A percentile compares a stretch with the other conserved stretches of the same genome.
These are phyloP conservation scores for Tachina grossa DNA, from an alignment of 2,888 invertebrate species.

Conservation along the genomic window DNA sequence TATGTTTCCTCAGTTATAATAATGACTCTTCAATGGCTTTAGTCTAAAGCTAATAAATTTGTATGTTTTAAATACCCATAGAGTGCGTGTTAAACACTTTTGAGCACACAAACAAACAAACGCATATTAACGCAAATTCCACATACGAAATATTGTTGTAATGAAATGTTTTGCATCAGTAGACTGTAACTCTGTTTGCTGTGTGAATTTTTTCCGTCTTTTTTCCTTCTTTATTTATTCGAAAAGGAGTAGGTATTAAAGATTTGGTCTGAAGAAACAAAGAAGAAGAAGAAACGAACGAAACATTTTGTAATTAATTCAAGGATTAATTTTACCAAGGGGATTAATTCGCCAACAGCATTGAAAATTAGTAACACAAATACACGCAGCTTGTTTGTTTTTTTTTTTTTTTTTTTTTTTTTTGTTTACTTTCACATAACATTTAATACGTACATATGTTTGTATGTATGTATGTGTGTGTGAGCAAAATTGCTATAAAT, in stretches of 20 bases:
- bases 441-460: not conserved
- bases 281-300: slow-evolving; percentile 22
- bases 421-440: not conserved
- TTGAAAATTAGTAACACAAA: slow-evolving; percentile 26
- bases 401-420: too few species aligned
- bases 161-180: not conserved
- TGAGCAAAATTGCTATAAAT: slow-evolving; percentile 3
- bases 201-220: not conserved
- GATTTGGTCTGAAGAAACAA: not conserved
- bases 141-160: slow-evolving; percentile 19
- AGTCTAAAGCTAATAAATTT: slow-evolving; percentile 58
- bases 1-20: slow-evolving; percentile 54
- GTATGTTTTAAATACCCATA: slow-evolving; percentile 29
- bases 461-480: slow-evolving; percentile 6
- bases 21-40: slow-evolving; percentile 51
- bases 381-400: not conserved
- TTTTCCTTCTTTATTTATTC: not conserved
- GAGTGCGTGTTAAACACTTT: slow-evolving; percentile 11
- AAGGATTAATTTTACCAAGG: slow-evolving; percentile 72
- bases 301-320: slow-evolving; percentile 71
- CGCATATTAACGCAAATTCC: not conserved
- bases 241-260: slow-evolving; percentile 27
- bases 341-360: slow-evolving; percentile 69
- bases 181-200: slow-evolving; percentile 21
- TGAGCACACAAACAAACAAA: not conserved